Conservation (phyloP, 2,113 vertebrate genomes). For the Capra hircus region DNA sequence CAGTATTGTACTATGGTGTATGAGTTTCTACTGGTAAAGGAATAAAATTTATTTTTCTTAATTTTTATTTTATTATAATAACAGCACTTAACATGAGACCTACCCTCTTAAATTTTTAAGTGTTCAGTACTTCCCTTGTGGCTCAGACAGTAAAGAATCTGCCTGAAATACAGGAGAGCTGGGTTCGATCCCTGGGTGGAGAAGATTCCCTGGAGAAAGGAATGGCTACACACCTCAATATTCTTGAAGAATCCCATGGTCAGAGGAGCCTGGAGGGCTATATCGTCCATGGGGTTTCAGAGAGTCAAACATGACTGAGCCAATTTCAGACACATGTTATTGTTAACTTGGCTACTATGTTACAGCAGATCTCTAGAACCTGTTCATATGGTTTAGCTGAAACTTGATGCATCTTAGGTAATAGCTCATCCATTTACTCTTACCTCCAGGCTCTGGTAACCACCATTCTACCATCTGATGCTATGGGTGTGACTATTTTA, state of each 20-base stretch:
- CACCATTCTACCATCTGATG: not conserved
- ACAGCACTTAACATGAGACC: not conserved
- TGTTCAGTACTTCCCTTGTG: not conserved
- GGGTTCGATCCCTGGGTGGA: not conserved
- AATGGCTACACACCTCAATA: not conserved
- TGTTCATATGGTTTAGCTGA: not conserved
- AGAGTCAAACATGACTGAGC: not conserved
- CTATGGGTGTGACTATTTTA: not conserved
- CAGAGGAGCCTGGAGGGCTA: not conserved
- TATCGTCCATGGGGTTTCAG: not conserved
- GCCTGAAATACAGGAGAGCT: not conserved
- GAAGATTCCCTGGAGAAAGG: not conserved
- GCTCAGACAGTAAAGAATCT: not conserved
- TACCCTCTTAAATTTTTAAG: not conserved
- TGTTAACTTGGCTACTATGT: not conserved
- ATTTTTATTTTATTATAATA: not conserved
- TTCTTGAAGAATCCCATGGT: not conserved
- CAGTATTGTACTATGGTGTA: not conserved
- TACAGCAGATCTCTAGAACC: not conserved
- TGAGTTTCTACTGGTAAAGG: not conserved
- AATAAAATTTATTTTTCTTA: not conserved
- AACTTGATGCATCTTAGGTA: not conserved
- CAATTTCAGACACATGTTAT: not conserved
- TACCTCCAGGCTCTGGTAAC: not conserved
- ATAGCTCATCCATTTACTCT: not conserved